Percentiles rank a stretch among this genome's conserved stretches.
Evolutionary conservation across 2,113 vertebrate species (phyloP).

Genomic region (Periophthalmus modestus): DNA sequence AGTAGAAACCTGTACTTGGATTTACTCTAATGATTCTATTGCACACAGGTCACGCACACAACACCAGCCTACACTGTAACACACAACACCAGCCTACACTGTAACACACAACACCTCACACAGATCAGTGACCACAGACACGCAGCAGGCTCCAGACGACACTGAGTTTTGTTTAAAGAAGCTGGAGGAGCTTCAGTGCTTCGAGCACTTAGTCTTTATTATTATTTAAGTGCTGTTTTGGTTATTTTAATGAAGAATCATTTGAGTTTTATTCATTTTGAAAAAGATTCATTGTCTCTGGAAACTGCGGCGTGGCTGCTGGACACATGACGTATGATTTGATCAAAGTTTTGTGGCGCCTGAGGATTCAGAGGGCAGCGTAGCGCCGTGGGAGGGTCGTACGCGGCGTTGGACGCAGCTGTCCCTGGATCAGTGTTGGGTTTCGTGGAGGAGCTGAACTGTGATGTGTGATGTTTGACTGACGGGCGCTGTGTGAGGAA

Average conservation of each 20-base stretch:
- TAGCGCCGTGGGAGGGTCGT: too few species aligned
- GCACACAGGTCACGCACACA: slow-evolving; percentile 75
- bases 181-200: slow-evolving; percentile 6
- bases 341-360: slow-evolving; percentile 26
- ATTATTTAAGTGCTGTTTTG: neutral
- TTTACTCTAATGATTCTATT: slow-evolving; percentile 53
- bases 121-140: slow-evolving; percentile 63
- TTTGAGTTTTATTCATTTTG: slow-evolving; percentile 15
- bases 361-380: slow-evolving; percentile 11
- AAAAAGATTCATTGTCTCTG: slow-evolving; percentile 31
- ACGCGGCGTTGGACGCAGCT: slow-evolving; percentile 4
- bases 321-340: slow-evolving; percentile 60
- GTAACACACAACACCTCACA: slow-evolving; percentile 59
- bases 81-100: slow-evolving; percentile 76
- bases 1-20: slow-evolving; percentile 51
- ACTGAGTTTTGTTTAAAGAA: neutral
- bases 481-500: slow-evolving; percentile 70
- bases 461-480: slow-evolving; percentile 71
- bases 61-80: slow-evolving; percentile 75
- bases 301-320: slow-evolving; percentile 65
- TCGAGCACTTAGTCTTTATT: slow-evolving; percentile 5
- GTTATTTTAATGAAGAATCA: slow-evolving; percentile 8
- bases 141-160: slow-evolving; percentile 59
- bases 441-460: slow-evolving; percentile 47
- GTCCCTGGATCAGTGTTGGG: slow-evolving; percentile 23